Evolutionary conservation across 1,140 invertebrate species (phyloP).

Genomic region (Goniozus legneri): DNA sequence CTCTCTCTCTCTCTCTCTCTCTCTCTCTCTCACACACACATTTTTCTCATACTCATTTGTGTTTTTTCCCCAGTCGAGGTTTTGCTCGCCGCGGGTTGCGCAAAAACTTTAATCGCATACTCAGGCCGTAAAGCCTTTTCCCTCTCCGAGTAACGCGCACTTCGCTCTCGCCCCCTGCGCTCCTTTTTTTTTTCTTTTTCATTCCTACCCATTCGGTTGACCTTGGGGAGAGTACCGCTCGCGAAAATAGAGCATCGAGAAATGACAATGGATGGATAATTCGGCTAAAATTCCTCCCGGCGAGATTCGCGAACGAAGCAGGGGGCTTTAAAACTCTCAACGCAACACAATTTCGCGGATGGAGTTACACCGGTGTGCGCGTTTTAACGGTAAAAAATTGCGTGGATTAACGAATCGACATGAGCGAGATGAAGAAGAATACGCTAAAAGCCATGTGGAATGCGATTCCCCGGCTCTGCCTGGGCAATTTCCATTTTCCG

Average conservation of each 20-base stretch:
- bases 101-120: conserved; percentile 37
- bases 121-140: conserved; percentile 24
- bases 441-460: background rate
- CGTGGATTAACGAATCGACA: no score
- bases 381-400: no score
- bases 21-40: background rate
- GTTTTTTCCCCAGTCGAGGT: conserved; percentile 9
- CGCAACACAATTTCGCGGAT: no score
- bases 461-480: no score
- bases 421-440: no score
- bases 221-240: conserved; percentile 29
- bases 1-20: conserved; percentile 1
- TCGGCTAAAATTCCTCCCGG: no score
- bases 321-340: no score
- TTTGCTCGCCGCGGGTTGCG: conserved; percentile 7
- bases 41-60: conserved; percentile 6
- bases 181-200: conserved; percentile 7
- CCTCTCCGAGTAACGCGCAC: background rate
- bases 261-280: no score
- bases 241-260: no score
- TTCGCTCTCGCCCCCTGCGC: background rate
- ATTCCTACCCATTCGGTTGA: conserved; percentile 12
- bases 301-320: no score
- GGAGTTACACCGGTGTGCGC: no score
- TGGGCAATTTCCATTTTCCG: conserved; percentile 36